A percentile compares a stretch with the other conserved stretches of the same genome.
Evolutionary conservation across 2,113 vertebrate species (phyloP).

Genomic region (Mobula hypostoma): DNA sequence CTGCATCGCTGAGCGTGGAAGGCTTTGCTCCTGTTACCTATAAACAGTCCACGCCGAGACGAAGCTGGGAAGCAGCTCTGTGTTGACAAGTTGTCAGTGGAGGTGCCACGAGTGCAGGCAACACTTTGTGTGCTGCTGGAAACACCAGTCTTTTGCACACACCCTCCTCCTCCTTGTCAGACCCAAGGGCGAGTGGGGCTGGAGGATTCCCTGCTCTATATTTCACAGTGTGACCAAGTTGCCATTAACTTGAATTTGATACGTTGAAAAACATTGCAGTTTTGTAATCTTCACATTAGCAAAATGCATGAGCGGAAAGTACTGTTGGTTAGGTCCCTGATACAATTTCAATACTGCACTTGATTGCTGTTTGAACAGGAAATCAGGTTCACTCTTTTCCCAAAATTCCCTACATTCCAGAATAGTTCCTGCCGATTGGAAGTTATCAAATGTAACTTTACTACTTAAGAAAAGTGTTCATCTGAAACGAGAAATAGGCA

Average conservation of each 20-base stretch:
- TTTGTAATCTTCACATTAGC: not conserved
- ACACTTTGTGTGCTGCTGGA: no score
- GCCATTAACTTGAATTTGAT: not conserved
- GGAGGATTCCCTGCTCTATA: not conserved
- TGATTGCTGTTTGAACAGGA: no score
- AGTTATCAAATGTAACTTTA: no score
- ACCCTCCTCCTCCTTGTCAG: not conserved
- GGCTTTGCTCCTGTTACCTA: not conserved
- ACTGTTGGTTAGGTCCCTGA: no score
- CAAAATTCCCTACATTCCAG: no score
- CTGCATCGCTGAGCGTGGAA: not conserved
- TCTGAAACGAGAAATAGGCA: no score
- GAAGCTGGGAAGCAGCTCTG: not conserved
- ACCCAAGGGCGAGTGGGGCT: not conserved
- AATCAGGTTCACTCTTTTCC: no score
- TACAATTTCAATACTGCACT: no score
- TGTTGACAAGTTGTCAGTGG: conserved; percentile 9
- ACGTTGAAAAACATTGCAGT: not conserved
- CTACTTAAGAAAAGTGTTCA: no score
- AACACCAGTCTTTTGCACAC: not conserved
- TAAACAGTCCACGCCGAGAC: not conserved
- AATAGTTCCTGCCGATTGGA: no score
- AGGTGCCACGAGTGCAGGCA: not conserved
- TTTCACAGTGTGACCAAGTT: not conserved
- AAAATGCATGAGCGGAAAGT: not conserved